Percentiles rank a stretch among this genome's conserved stretches.
phyloP scores from a whole-genome alignment of 2,797 vertebrate genomes.

The Calcarius lapponicus region DNA sequence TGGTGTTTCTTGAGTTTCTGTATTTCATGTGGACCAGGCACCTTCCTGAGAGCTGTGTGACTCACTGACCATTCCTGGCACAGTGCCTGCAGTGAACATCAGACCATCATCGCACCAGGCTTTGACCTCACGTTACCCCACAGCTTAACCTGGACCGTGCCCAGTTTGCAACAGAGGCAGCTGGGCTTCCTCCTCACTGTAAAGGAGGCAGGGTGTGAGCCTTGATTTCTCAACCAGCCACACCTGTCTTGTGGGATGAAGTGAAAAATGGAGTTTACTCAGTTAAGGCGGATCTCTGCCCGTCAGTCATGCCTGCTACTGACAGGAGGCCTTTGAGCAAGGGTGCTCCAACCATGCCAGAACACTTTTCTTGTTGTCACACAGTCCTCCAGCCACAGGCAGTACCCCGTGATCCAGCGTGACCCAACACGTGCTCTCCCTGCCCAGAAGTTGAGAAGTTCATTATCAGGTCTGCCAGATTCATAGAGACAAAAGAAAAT shows the following conservation, averaged over 20 bases:
- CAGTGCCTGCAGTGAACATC: fast-evolving
- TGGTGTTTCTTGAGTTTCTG: background rate
- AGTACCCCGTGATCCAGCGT: background rate
- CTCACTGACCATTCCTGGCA: background rate
- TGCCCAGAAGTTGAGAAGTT: background rate
- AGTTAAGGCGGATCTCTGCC: background rate
- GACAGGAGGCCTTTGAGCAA: background rate
- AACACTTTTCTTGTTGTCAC: background rate
- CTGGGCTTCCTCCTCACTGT: background rate
- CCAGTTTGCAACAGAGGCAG: background rate
- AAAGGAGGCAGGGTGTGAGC: background rate
- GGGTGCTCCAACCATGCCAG: background rate
- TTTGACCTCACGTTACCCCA: background rate
- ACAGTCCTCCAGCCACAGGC: background rate
- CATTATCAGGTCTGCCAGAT: background rate
- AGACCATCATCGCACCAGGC: background rate
- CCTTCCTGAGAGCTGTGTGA: background rate
- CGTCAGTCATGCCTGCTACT: background rate
- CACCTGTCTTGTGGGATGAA: background rate
- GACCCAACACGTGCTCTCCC: background rate
- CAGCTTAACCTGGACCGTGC: background rate
- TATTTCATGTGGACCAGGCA: fast-evolving
- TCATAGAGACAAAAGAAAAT: background rate
- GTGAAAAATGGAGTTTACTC: background rate
- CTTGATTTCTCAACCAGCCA: background rate